These are phyloP conservation scores for Anser brachyrhynchus DNA, from an alignment of 2,113 vertebrate species.

Conservation along the genomic window DNA sequence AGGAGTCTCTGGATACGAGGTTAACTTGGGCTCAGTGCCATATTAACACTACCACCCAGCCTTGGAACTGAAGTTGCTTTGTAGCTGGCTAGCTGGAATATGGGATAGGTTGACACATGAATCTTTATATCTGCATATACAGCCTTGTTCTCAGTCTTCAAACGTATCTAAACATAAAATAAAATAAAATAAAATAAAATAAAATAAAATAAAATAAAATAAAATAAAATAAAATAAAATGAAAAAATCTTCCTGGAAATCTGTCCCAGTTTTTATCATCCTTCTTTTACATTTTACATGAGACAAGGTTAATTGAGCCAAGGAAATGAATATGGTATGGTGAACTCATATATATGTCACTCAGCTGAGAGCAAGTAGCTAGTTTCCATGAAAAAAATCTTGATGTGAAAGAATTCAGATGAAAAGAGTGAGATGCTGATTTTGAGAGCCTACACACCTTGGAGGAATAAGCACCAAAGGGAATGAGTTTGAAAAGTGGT, in stretches of 20 bases:
- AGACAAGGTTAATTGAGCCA: slow-evolving; percentile 25
- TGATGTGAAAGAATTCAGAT: slow-evolving; percentile 20
- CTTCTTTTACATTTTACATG: not conserved
- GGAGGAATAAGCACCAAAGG: not conserved
- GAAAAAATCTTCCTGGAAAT: not conserved
- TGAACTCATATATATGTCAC: not conserved
- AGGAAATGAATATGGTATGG: not conserved
- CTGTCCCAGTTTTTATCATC: not conserved
- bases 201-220: no score
- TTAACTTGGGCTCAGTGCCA: not conserved
- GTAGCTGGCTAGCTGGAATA: not conserved
- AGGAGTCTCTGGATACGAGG: not conserved
- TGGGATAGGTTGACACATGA: not conserved
- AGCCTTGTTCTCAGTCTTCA: not conserved
- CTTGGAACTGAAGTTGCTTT: not conserved
- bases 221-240: no score
- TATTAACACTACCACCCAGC: not conserved
- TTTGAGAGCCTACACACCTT: not conserved
- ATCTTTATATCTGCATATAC: not conserved
- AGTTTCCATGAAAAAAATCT: slow-evolving; percentile 14
- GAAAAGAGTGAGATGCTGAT: slow-evolving; percentile 1
- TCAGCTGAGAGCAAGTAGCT: slow-evolving; percentile 22
- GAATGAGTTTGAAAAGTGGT: slow-evolving; percentile 20
- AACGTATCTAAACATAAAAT: not conserved
- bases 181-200: not conserved